Evolutionary conservation across 2,113 vertebrate species (phyloP).

Genomic region (Urocolius indicus): DNA sequence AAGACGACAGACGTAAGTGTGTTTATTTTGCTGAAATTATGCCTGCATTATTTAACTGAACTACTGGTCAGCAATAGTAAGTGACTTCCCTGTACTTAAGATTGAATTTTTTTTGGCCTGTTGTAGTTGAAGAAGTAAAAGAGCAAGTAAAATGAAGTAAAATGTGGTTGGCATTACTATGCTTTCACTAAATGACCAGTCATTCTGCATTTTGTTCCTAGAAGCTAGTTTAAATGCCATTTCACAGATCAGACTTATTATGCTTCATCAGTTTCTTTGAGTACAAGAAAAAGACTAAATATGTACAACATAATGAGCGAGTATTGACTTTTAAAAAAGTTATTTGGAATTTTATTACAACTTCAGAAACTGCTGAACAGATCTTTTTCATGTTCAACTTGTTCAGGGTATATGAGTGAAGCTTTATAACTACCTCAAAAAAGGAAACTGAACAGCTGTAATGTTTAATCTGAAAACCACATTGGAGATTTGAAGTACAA

Average conservation of each 20-base stretch:
- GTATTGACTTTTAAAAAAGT: not conserved
- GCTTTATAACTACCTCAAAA: not conserved
- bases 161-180: not conserved
- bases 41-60: not conserved
- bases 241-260: not conserved
- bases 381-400: not conserved
- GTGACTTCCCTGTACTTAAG: not conserved
- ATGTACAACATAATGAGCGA: not conserved
- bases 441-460: not conserved
- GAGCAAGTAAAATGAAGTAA: not conserved
- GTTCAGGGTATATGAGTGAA: not conserved
- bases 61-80: not conserved
- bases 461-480: not conserved
- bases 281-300: not conserved
- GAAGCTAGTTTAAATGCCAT: not conserved
- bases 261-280: not conserved
- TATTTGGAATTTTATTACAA: not conserved
- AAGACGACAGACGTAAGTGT: slow-evolving; percentile 91
- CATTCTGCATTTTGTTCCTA: not conserved
- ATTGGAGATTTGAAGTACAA: not conserved
- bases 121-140: not conserved
- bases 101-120: not conserved
- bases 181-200: not conserved
- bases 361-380: not conserved
- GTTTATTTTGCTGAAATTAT: not conserved